Base-by-base conservation (phyloP, 2,888 invertebrate genomes). In the Drosophila flavopinicola region DNA sequence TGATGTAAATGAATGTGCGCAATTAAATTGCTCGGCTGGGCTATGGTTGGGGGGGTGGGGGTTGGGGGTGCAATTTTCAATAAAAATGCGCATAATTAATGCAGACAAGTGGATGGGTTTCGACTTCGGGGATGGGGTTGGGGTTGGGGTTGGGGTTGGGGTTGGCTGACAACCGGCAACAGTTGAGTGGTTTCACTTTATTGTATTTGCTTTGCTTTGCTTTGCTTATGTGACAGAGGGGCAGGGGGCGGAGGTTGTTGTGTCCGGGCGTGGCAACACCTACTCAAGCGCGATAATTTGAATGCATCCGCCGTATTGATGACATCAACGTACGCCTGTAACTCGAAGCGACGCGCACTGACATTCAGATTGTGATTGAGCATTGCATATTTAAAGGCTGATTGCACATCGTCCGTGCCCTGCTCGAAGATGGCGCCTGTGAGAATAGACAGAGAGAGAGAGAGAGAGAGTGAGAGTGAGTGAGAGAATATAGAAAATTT, bases 291-390 rank as follows among this genome's bases (percentile, higher is more conserved):
- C 56, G 97, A 97, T 72, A 98, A 93, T 91, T 97, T 97, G 93
- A 97, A 98, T 69, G 97, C 97, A 91, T 98, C 97, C 27, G 97
- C 97, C 17, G 97, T 97, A 91, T 97, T 95, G 91, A 98, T 97
- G 89, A 97, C 95, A 91, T 97, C 97, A 49, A 97, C 96, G 89
- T 95, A 97, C 9, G 96, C 96, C 90, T 96, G 96, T 56, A 97
- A 92, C 90, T 97, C 97, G 89, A 97, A 95, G 48, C 96, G 93
- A 63, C 94, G 93, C 41, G 94, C 94, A 69, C 95, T 95, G 70
- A 96, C 94, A 90, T 97, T 97, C 90, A 96, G 94, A 90, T 96
- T 96, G 91, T 97, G 96, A 86, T 95, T 94, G 53, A 95, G 93
- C 94, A 96, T 94, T 13, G 97, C 97, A 91, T 96, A 96, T 90